Percentiles rank a stretch among this genome's conserved stretches.
phyloP scores from a whole-genome alignment of 1,140 invertebrate genomes.

The Pissodes strobi region DNA sequence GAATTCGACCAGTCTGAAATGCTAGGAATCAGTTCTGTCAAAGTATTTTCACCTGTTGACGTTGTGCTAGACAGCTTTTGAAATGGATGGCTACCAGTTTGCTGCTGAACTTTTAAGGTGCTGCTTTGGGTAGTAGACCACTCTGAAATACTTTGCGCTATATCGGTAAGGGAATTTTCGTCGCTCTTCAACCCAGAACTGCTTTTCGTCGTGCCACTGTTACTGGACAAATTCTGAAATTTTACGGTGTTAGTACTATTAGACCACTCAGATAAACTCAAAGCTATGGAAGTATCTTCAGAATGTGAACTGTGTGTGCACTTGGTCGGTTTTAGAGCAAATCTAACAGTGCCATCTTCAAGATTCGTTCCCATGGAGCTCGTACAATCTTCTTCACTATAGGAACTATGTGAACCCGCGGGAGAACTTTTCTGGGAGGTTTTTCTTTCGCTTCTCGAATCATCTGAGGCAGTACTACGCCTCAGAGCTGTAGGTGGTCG shows the following conservation, averaged over 20 bases:
- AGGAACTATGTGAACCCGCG: conserved; percentile 66
- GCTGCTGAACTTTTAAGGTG: conserved; percentile 47
- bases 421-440: conserved; percentile 54
- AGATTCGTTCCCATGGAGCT: conserved; percentile 69
- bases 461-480: conserved; percentile 52
- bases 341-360: conserved; percentile 74
- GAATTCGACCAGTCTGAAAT: conserved; percentile 56
- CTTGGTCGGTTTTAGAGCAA: conserved; percentile 74
- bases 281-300: conserved; percentile 80
- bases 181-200: conserved; percentile 62
- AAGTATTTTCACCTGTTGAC: conserved; percentile 52
- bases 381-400: conserved; percentile 67
- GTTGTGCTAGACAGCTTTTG: conserved; percentile 53
- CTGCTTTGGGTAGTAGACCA: conserved; percentile 62
- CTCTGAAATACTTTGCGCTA: conserved; percentile 63
- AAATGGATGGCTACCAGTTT: conserved; percentile 46
- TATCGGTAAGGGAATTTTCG: conserved; percentile 62
- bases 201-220: conserved; percentile 66
- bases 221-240: conserved; percentile 72
- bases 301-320: conserved; percentile 78
- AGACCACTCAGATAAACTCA: conserved; percentile 83
- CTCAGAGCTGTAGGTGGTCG: conserved; percentile 51
- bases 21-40: conserved; percentile 52
- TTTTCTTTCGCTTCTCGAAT: conserved; percentile 50
- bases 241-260: conserved; percentile 79